phyloP scores from a whole-genome alignment of 30 jellyfish, hydroid and myxozoan species.

The Aurelia sp. region DNA sequence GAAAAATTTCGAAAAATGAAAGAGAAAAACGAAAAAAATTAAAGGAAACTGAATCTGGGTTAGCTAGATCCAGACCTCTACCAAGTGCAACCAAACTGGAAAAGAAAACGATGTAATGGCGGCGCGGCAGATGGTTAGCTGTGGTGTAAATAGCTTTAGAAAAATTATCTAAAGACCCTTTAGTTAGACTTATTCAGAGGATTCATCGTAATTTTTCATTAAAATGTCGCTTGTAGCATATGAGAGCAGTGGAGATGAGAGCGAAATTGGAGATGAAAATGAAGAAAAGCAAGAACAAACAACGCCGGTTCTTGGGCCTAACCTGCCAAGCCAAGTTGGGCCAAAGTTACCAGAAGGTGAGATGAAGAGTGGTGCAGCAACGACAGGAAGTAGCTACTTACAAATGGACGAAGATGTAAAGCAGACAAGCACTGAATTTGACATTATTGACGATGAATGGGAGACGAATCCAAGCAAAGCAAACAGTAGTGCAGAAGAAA shows the following conservation, averaged over 20 bases:
- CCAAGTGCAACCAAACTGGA: no score
- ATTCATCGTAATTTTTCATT: neutral
- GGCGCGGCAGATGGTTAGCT: slow-evolving; percentile 1
- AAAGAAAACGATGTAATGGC: no score
- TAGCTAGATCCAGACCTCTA: slow-evolving; percentile 21
- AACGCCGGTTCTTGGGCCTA: slow-evolving; percentile 46
- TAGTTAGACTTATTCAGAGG: no score
- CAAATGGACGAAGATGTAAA: neutral
- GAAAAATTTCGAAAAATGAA: slow-evolving; percentile 17
- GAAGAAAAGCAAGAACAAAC: neutral
- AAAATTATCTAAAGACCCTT: no score
- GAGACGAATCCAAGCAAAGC: neutral
- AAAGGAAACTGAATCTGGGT: neutral
- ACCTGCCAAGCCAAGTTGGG: no score
- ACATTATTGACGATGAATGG: slow-evolving; percentile 30
- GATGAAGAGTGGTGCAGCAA: no score
- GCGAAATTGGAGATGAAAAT: slow-evolving; percentile 28
- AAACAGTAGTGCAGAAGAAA: neutral
- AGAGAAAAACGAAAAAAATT: slow-evolving; percentile 5
- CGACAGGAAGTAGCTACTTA: neutral
- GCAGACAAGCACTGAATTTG: neutral
- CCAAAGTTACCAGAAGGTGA: no score
- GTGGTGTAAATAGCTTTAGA: neutral
- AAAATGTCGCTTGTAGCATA: slow-evolving; percentile 70
- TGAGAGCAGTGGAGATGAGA: slow-evolving; percentile 73